Base-by-base conservation (phyloP, 2,888 invertebrate genomes). In the Metacarcinus magister region DNA sequence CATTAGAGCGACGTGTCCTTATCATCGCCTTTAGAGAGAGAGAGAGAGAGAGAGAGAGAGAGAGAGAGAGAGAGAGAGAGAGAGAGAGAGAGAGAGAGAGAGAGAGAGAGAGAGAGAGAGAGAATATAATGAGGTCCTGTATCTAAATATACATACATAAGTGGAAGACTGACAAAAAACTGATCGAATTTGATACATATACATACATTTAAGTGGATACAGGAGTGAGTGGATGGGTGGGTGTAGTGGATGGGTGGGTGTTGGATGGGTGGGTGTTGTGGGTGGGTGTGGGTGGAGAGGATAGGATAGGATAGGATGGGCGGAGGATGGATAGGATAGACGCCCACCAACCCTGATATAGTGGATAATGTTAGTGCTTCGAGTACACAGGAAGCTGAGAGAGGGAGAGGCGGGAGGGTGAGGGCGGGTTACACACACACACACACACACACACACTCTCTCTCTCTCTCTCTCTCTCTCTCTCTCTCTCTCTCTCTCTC, bases 351-450 rank as follows among this genome's bases (percentile, higher is more conserved):
- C 46, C 5, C 54, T 94, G 94, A 94, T 94, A 94, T 32, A 32
- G 19, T 48, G 94, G 94, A 94, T 94, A 94, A 54, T 90, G 23
- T 54, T 48, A 54, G 94, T 94, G 94, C 60, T 32, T 90, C 46
- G 32, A 90, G 94, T 87, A 54, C 94, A 94, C 39, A 82, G 43
- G 48, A 46, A 87, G 82, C 10, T 82, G 82, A 28, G 82, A 23
- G 32, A 32, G n/a, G 67, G 19, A 82, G 32, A 32, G 91, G 90
- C 43, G 90, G 32, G 90, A 60, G 94, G 43, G 43, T 19, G 75
- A 93, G 93, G 39, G 93, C 60, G 43, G 43, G 94, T n/a, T 7
- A 32, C 82, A 32, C 28, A 32, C 28, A 32, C 82, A 32, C 82
- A 32, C 28, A 32, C 82, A 32, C 32, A 28, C 28, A 7, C 75